Conservation (phyloP, 1,140 invertebrate genomes). For the Anastrepha obliqua region DNA sequence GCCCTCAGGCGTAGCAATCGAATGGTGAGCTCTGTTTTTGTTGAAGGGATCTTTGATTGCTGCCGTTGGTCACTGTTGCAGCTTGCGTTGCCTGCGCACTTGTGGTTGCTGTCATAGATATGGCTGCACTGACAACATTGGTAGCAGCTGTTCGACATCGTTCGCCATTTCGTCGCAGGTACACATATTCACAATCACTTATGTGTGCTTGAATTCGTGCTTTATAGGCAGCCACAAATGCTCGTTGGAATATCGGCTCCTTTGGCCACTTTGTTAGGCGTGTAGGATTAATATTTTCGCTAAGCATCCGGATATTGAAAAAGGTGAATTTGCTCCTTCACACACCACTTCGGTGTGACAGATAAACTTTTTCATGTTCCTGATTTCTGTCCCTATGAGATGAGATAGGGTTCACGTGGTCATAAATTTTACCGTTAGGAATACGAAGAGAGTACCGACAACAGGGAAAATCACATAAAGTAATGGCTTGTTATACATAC, state of each 20-base stretch:
- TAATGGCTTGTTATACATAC: too few species aligned
- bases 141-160: slow-evolving; percentile 43
- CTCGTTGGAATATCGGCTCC: not conserved
- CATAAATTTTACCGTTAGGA: not conserved
- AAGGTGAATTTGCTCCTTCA: not conserved
- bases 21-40: slow-evolving; percentile 29
- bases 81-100: not conserved
- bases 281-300: slow-evolving; percentile 37
- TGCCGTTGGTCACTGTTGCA: not conserved
- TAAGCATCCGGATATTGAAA: slow-evolving; percentile 44
- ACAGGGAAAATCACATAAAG: too few species aligned
- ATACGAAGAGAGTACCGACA: too few species aligned
- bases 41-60: slow-evolving; percentile 45
- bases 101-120: slow-evolving; percentile 24
- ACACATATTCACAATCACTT: not conserved
- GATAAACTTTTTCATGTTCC: not conserved
- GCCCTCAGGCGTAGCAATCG: not conserved
- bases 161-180: not conserved
- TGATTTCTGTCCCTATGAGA: not conserved
- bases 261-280: not conserved
- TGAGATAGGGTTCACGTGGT: not conserved
- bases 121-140: slow-evolving; percentile 25
- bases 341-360: not conserved
- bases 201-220: not conserved
- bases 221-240: not conserved